Percentiles rank a stretch among this genome's conserved stretches.
These are phyloP conservation scores for Poicephalus meyeri DNA, from an alignment of 2,113 vertebrate species.

Conservation along the genomic window DNA sequence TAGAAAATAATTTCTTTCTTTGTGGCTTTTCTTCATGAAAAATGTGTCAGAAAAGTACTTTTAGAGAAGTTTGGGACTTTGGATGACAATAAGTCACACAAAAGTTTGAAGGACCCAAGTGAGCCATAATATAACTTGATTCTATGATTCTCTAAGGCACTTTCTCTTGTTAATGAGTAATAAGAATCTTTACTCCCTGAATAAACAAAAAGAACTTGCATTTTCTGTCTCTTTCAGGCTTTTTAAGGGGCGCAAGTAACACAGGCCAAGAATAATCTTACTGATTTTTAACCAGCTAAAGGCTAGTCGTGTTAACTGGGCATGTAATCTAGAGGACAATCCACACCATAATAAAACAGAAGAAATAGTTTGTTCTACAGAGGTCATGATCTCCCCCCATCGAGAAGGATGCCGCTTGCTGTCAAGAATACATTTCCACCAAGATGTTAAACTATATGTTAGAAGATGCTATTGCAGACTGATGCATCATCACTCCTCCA, in stretches of 20 bases:
- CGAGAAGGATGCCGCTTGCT: neutral
- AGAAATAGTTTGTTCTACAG: neutral
- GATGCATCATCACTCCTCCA: neutral
- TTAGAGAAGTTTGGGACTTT: neutral
- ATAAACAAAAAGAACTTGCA: neutral
- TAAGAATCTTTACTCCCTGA: neutral
- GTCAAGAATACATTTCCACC: neutral
- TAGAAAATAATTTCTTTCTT: neutral
- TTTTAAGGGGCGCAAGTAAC: neutral
- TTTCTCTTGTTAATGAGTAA: neutral
- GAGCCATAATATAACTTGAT: neutral
- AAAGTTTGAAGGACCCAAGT: neutral
- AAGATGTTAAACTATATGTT: neutral
- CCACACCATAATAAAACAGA: neutral
- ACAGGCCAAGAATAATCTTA: neutral
- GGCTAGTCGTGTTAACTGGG: neutral
- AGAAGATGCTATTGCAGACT: neutral
- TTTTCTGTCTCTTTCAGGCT: neutral
- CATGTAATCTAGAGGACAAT: neutral
- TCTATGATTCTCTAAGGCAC: neutral
- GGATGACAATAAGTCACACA: neutral
- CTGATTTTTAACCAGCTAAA: neutral
- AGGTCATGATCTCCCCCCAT: neutral
- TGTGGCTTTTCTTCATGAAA: neutral
- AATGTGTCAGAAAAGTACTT: neutral